Evolutionary conservation across 2,888 invertebrate genomes (phyloP).

Genomic region (Litoditis marina): DNA sequence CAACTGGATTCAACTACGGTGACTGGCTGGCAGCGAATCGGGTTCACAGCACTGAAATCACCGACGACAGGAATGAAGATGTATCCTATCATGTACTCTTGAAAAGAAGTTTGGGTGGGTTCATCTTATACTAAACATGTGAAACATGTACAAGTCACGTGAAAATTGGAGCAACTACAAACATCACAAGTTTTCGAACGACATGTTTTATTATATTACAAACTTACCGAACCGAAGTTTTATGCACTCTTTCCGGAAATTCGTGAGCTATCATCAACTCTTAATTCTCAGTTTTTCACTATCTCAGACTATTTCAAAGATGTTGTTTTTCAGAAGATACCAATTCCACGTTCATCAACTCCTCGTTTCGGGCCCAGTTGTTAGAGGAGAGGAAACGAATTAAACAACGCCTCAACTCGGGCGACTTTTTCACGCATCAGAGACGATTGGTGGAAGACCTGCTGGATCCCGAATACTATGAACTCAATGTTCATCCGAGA

Average conservation of each 20-base stretch:
- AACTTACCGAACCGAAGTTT: no score
- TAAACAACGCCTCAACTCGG: slow-evolving; percentile 25
- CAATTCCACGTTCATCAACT: slow-evolving; percentile 11
- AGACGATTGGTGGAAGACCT: slow-evolving; percentile 55
- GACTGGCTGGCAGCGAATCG: slow-evolving; percentile 29
- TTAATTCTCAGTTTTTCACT: no score
- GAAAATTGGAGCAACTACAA: slow-evolving; percentile 23
- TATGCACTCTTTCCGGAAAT: neutral
- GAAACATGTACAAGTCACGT: slow-evolving; percentile 22
- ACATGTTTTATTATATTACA: neutral
- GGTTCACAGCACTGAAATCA: slow-evolving; percentile 24
- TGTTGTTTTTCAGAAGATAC: neutral
- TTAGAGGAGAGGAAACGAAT: slow-evolving; percentile 25
- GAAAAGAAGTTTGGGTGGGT: no score
- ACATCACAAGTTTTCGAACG: neutral
- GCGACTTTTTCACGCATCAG: slow-evolving; percentile 34
- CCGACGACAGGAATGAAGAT: no score
- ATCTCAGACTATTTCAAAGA: slow-evolving; percentile 16
- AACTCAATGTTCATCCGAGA: slow-evolving; percentile 56
- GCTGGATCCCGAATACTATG: slow-evolving; percentile 54
- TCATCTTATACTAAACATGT: slow-evolving; percentile 17
- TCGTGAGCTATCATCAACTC: no score
- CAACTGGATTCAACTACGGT: slow-evolving; percentile 12
- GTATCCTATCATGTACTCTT: no score
- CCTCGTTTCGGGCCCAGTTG: slow-evolving; percentile 25